These are phyloP conservation scores for Romanogobio albipinnatus DNA, from an alignment of 2,113 vertebrate genomes.

Conservation along the genomic window DNA sequence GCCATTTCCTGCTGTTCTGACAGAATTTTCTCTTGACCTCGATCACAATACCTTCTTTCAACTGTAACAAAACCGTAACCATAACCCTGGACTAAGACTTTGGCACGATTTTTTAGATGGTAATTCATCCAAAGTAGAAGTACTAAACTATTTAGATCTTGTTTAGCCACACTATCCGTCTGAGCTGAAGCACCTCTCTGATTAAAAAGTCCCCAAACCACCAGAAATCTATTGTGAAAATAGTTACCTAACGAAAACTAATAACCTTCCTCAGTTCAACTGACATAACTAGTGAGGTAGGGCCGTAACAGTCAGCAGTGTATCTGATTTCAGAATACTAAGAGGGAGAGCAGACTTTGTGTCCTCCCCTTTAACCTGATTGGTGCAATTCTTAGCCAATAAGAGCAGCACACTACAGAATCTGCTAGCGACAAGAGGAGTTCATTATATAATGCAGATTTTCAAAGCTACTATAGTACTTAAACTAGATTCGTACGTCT, in stretches of 20 bases:
- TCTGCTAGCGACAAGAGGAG: conserved; percentile 68
- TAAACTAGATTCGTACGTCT: background rate
- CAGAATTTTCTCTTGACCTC: conserved; percentile 63
- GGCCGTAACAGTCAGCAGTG: conserved; percentile 18
- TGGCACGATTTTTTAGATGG: background rate
- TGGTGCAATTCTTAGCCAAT: conserved; percentile 72
- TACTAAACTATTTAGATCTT: background rate
- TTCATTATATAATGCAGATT: conserved; percentile 66
- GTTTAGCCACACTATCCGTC: conserved; percentile 35
- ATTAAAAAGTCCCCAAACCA: background rate
- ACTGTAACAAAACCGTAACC: conserved; percentile 15
- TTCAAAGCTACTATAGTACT: conserved; percentile 25
- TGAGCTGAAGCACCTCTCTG: conserved; percentile 22
- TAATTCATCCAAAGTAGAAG: background rate
- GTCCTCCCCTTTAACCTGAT: conserved; percentile 70
- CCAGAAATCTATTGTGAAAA: background rate
- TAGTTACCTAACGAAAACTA: conserved; percentile 15
- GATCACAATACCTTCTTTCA: conserved; percentile 21
- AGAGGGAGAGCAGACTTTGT: conserved; percentile 55
- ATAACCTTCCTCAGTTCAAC: background rate
- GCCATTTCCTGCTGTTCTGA: conserved; percentile 58
- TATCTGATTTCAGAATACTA: conserved; percentile 39
- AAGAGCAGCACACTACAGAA: conserved; percentile 57
- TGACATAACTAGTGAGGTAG: background rate
- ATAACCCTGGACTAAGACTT: background rate